phyloP scores from a whole-genome alignment of 2,888 invertebrate species.

The Xestia xanthographa region DNA sequence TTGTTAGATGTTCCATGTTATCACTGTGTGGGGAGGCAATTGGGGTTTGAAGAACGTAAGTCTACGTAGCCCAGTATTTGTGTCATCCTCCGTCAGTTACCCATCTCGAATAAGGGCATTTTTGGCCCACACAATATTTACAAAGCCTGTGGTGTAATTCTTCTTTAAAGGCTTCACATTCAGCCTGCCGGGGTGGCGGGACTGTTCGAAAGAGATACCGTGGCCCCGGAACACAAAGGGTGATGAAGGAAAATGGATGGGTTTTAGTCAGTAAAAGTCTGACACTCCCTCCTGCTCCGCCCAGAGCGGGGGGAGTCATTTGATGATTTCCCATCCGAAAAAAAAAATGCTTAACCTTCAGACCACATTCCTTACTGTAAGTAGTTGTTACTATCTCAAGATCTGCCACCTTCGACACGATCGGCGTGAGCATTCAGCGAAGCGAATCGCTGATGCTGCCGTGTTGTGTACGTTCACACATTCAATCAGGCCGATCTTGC shows the following conservation, averaged over 20 bases:
- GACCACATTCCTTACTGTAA: not conserved
- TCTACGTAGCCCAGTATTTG: not conserved
- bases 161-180: conserved; percentile 2
- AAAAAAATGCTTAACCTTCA: too few species aligned
- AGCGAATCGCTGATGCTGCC: not conserved
- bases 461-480: not conserved
- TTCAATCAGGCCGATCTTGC: not conserved
- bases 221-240: too few species aligned
- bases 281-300: too few species aligned
- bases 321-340: too few species aligned
- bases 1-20: conserved; percentile 82
- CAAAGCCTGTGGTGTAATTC: not conserved
- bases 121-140: not conserved
- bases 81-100: not conserved
- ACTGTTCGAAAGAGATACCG: too few species aligned
- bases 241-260: too few species aligned
- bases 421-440: not conserved
- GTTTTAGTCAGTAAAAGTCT: too few species aligned
- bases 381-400: not conserved
- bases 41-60: conserved; percentile 19
- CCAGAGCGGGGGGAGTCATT: too few species aligned
- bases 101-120: not conserved
- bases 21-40: conserved; percentile 69
- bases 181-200: too few species aligned
- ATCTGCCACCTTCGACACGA: not conserved